Evolutionary conservation across 2,888 invertebrate genomes (phyloP), one percentile per base, ranked within the genome.

Genomic region (Seladonia tumulorum): DNA sequence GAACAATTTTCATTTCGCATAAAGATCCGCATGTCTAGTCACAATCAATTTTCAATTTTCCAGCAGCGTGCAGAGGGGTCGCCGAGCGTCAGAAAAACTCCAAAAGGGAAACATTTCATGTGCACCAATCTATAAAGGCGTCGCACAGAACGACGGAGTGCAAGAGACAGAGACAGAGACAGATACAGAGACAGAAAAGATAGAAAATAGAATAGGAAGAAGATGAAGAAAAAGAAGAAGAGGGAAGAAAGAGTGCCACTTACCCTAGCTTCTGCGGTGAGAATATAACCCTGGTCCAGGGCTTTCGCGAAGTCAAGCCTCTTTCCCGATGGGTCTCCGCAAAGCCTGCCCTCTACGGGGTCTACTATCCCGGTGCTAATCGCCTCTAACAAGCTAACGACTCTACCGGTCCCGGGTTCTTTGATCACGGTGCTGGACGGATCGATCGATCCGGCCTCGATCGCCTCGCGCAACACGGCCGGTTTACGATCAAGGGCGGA

Each of bases 191-290:
- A 49, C 39, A 80, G 74, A 82, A 71, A 5, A 5, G 35, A 86
- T 78, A 86, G 57, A 88, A 88, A 71, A 68, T 77, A 82, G 18
- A 70, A 80, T 47, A 49, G 80, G 72, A 82, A 75, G 83, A 74
- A 86, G 79, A 79, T 79, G 49, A 72, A n/a, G 57, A 88, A 66
- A 70, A 81, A 83, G 82, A 80, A 87, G 78, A 81, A 49, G 53
- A 68, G 79, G 80, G 72, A 76, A 83, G 85, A 85, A 76, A 88
- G 86, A 90, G 86, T 80, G 82, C 93, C 90, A 97, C 98, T 98
- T 97, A 98, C 98, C 98, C 98, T 97, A 95, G 98, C 97, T 96
- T 98, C 98, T 95, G 98, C 98, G 95, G 98, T 97, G 96, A 98
- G 96, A 94, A 98, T 97, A 96, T 97, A 97, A 94, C 98, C 98